Evolutionary conservation across 2,888 invertebrate genomes (phyloP).

Genomic region (Tipula helvola): DNA sequence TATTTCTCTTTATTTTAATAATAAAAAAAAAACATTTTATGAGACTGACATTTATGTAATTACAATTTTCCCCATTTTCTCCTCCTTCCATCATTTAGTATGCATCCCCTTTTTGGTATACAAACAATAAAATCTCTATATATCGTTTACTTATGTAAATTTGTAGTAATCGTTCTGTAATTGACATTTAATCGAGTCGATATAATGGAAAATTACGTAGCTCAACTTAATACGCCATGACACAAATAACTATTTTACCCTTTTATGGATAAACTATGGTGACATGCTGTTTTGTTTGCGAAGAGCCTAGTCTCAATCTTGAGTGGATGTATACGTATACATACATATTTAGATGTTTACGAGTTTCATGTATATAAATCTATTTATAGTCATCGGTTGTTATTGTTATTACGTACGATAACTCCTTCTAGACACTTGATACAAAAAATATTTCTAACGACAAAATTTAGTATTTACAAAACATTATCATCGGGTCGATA

Average conservation of each 20-base stretch:
- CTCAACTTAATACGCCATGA: neutral
- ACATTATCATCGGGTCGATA: neutral
- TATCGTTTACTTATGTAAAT: neutral
- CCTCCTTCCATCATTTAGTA: neutral
- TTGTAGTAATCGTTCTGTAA: neutral
- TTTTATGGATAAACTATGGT: neutral
- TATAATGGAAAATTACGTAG: neutral
- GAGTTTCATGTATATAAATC: neutral
- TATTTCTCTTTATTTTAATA: too few relatives aligned
- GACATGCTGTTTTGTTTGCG: neutral
- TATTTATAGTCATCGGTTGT: neutral
- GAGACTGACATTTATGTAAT: neutral
- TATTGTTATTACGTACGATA: neutral
- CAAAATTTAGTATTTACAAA: neutral
- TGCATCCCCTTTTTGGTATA: neutral
- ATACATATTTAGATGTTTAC: neutral
- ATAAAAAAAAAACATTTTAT: neutral
- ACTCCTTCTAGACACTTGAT: neutral
- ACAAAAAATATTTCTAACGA: neutral
- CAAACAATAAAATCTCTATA: neutral
- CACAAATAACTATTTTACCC: neutral
- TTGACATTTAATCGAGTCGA: slow-evolving; percentile 4
- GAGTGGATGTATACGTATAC: neutral
- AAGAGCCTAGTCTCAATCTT: neutral
- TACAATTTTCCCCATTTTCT: neutral